Conservation (phyloP, 2,888 invertebrate species). For the Lithophane socia region DNA sequence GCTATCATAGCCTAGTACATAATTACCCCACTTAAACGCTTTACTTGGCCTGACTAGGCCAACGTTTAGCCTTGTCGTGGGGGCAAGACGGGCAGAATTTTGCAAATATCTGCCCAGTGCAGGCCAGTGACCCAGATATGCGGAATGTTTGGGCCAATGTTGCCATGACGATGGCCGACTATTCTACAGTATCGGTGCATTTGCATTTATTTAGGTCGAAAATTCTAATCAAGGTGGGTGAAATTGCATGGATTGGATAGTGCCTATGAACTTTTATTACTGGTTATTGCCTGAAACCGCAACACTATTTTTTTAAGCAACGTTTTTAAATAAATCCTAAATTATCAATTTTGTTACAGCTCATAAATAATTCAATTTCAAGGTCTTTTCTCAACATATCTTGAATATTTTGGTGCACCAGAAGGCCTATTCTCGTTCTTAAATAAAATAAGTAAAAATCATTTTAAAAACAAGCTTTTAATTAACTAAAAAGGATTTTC, state of each 20-base stretch:
- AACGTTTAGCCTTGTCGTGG: conserved; percentile 39
- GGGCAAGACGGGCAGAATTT: conserved; percentile 68
- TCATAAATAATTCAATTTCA: too few species aligned
- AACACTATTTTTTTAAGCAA: not conserved
- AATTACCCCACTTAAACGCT: conserved; percentile 48
- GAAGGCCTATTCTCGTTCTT: too few species aligned
- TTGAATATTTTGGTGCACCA: too few species aligned
- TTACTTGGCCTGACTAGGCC: conserved; percentile 35
- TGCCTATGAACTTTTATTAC: not conserved
- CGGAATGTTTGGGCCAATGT: conserved; percentile 83
- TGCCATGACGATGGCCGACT: conserved; percentile 74
- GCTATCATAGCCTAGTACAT: conserved; percentile 47
- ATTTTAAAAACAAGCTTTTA: too few species aligned
- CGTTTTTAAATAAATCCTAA: too few species aligned
- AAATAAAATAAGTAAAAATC: too few species aligned
- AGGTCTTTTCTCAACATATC: too few species aligned
- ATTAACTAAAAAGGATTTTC: too few species aligned
- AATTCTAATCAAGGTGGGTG: conserved; percentile 30
- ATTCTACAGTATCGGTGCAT: conserved; percentile 54
- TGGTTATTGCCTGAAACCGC: not conserved
- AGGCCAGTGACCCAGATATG: conserved; percentile 76
- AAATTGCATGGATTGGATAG: conserved; percentile 31
- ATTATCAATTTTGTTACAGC: too few species aligned
- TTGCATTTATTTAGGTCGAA: conserved; percentile 58
- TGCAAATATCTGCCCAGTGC: conserved; percentile 66